Evolutionary conservation across 2,888 invertebrate genomes (phyloP), one percentile per base, ranked within the genome.

Genomic region (Synanthedon vespiformis): DNA sequence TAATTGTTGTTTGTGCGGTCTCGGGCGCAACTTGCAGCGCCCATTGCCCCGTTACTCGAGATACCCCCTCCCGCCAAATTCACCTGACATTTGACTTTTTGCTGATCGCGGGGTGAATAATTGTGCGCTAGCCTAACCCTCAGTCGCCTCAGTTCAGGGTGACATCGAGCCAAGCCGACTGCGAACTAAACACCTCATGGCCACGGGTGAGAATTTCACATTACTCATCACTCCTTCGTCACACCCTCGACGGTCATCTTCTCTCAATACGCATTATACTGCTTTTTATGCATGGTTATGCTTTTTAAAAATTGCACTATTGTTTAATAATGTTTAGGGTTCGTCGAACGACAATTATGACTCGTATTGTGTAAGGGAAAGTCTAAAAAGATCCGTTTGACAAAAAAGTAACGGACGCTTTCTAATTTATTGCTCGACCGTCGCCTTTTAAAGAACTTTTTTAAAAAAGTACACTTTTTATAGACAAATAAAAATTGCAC

Each of bases 41-140:
- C 54, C 34, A 34, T 10, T 34, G 54, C 60, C 57, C 63, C 58
- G 64, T 63, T 64, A 61, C 51, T 56, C 59, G 62, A 18, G 10
- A 13, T 14, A 22, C 13, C 22, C 50, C 51, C 52, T 49, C 52
- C n/a, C 40, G 12, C 22, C 22, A 40, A 40, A 50, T 34, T 34
- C 40, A 65, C 62, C 65, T 81, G 81, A 80, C 81, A 77, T 81
- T 81, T 78, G 58, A 63, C 64, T 77, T 76, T 75, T 79, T 74
- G 69, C 58, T 52, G 52, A 50, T 55, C 54, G 58, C 55, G 58
- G 66, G 69, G 71, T 72, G 57, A 57, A 48, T 55, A 49, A 52
- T 52, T 13, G 50, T 50, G 16, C 16, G 22, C 51, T 48, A 51
- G 49, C 13, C 49, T 49, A 49, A 34, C 34, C 34, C 13, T 14